Conservation (phyloP, 2,888 invertebrate genomes). For the Teleiodes luculella region DNA sequence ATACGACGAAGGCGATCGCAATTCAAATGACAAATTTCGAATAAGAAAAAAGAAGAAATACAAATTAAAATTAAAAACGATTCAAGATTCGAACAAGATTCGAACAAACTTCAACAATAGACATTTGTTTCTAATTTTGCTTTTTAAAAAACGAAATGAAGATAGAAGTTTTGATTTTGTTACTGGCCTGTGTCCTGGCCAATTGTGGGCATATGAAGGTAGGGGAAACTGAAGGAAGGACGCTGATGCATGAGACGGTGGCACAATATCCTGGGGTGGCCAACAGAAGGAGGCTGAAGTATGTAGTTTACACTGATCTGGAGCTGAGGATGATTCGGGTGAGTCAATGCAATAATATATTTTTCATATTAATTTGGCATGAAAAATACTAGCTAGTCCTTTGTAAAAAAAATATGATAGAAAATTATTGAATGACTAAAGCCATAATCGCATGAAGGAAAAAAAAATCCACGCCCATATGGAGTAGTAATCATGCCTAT, state of each 20-base stretch:
- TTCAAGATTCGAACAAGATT: no score
- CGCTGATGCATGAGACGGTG: constrained; percentile 7
- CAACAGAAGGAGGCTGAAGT: constrained; percentile 7
- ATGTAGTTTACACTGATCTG: constrained; percentile 7
- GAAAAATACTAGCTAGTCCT: no score
- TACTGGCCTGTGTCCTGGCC: constrained; percentile 25
- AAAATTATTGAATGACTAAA: no score
- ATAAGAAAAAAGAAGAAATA: no score
- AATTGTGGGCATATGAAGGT: constrained; percentile 41
- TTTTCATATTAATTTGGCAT: no score
- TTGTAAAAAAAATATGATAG: no score
- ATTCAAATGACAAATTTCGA: no score
- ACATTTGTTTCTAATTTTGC: background rate
- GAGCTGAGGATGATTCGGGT: constrained; percentile 5
- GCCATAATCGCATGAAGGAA: no score
- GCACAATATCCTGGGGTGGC: constrained; percentile 7
- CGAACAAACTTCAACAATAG: background rate
- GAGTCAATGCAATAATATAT: background rate
- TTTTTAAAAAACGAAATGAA: constrained; percentile 23
- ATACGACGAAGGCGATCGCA: no score
- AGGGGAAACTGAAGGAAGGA: constrained; percentile 30
- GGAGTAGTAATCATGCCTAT: no score
- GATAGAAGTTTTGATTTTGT: constrained; percentile 24
- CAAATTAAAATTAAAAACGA: no score
- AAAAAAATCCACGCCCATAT: no score